A percentile compares a stretch with the other conserved stretches of the same genome.
These are phyloP conservation scores for Aldabrachelys gigantea DNA, from an alignment of 2,113 vertebrate genomes.

Conservation along the genomic window DNA sequence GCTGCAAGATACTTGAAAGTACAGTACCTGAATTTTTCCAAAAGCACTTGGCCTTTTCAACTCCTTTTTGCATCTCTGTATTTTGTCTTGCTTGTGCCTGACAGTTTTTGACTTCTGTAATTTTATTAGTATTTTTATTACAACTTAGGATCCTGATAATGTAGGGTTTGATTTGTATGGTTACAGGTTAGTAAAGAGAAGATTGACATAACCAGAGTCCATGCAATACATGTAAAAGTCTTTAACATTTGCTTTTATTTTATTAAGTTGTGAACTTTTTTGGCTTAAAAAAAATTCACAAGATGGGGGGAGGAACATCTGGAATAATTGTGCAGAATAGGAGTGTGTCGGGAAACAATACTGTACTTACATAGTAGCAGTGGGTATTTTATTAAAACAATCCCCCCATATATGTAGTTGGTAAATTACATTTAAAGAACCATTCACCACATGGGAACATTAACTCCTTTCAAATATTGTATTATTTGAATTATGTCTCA, in stretches of 20 bases:
- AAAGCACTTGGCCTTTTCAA: constrained; percentile 67
- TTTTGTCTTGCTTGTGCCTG: constrained; percentile 75
- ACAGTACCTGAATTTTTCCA: constrained; percentile 74
- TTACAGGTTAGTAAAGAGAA: constrained; percentile 65
- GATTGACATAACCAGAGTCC: constrained; percentile 46
- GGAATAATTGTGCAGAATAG: constrained; percentile 37
- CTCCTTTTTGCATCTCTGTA: constrained; percentile 68
- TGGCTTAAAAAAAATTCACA: background rate
- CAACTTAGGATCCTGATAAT: constrained; percentile 74
- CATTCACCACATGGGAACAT: constrained; percentile 61
- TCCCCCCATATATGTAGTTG: constrained; percentile 27
- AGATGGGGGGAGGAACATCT: constrained; percentile 45
- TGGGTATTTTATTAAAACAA: constrained; percentile 52
- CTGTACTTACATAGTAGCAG: background rate
- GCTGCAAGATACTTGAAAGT: constrained; percentile 66
- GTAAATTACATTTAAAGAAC: constrained; percentile 18
- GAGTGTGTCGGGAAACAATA: constrained; percentile 54
- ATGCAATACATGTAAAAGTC: constrained; percentile 62
- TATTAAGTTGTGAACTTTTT: constrained; percentile 59
- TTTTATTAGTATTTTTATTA: constrained; percentile 81
- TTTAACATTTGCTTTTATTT: constrained; percentile 61
- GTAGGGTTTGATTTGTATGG: constrained; percentile 72
- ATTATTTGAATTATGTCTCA: constrained; percentile 64
- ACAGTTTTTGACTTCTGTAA: constrained; percentile 78
- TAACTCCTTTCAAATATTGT: constrained; percentile 65